Conservation (phyloP, 2,113 vertebrate species). For the Craseonycteris thonglongyai region DNA sequence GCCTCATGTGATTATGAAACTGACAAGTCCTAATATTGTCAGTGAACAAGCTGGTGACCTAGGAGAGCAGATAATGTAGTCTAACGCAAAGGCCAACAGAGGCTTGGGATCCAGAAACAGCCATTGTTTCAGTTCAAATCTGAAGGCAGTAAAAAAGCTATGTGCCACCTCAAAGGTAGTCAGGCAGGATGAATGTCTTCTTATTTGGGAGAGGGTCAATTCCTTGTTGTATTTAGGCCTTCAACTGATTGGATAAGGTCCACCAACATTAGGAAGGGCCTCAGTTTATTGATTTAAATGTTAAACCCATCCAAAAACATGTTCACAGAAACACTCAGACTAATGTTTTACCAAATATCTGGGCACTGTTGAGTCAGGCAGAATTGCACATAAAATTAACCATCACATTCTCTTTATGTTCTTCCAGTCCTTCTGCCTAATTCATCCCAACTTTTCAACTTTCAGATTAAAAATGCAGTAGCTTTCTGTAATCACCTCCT, state of each 20-base stretch:
- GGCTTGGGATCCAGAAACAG: no score
- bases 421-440: not conserved
- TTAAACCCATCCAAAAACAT: not conserved
- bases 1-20: not conserved
- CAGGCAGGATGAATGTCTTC: not conserved
- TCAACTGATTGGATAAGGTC: not conserved
- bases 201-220: not conserved
- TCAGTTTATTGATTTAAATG: not conserved
- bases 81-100: not conserved
- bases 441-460: not conserved
- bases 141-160: not conserved
- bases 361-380: not conserved
- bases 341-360: not conserved
- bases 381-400: not conserved
- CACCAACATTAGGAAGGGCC: not conserved
- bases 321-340: not conserved
- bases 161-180: not conserved
- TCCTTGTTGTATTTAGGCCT: not conserved
- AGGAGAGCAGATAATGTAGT: not conserved
- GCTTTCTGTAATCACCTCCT: not conserved
- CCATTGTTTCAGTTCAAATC: not conserved
- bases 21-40: not conserved
- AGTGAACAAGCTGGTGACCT: not conserved
- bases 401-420: not conserved
- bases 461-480: not conserved